Evolutionary conservation across 2,797 vertebrate species (phyloP), one percentile per base, ranked within the genome.

Genomic region (Rhynchotus rufescens): DNA sequence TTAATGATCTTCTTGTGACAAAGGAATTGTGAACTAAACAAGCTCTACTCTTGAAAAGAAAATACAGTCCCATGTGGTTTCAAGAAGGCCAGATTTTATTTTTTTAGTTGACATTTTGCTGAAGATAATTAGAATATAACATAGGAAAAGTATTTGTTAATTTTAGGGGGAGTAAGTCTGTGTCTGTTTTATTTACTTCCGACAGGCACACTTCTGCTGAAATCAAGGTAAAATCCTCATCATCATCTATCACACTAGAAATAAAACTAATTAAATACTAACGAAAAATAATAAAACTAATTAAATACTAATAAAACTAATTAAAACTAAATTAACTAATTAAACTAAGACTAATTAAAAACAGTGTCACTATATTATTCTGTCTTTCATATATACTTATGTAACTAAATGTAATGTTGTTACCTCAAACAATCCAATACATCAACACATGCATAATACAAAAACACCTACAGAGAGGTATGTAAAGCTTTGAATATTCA

Each of bases 41-140:
- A 38, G 34, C 59, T 81, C 15, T 17, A 4, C 22, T 87, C 21
- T 62, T 69, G n/a, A 2, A 12, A n/a, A 72, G 38, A 71, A 79
- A 91, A 9, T 28, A 6, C 22, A 74, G 7, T 51, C 11, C 23
- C 7, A 7, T 32, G 6, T 36, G 23, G 78, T 84, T 54, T 81
- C 60, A 80, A 74, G 90, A 92, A 64, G 9, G 11, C 59, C 25
- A 26, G 4, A 64, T 28, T 89, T 84, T 61, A 36, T 85, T 83
- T 94, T 94, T 89, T 14, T 38, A 80, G n/a, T 59, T 68, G 16
- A 15, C 19, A 67, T 88, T 84, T 90, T 66, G n/a, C 42, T 84
- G 65, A 80, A 90, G 85, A 59, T 54, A 12, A 21, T 42, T 78
- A 4, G 57, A 72, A 84, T 77, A 30, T 8, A 73, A 40, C 3